Evolutionary conservation across 2,888 invertebrate species (phyloP).

Genomic region (Dasypolia templi): DNA sequence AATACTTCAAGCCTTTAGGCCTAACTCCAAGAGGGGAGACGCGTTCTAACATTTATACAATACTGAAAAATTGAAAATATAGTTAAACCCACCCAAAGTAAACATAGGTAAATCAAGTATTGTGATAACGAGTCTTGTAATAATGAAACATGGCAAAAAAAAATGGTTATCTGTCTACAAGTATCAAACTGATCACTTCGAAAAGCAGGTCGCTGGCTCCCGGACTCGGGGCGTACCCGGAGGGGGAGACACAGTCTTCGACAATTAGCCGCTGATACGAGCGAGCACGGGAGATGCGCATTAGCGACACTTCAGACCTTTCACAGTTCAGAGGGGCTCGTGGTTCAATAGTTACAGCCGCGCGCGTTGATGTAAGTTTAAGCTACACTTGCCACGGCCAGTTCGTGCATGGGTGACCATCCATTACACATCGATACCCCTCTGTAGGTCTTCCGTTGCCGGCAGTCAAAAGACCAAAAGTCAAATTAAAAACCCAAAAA

Average conservation of each 20-base stretch:
- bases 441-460: neutral
- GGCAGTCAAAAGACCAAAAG: neutral
- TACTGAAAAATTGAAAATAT: neutral
- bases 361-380: neutral
- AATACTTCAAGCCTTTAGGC: neutral
- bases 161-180: neutral
- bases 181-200: neutral
- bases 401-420: neutral
- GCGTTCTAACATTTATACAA: neutral
- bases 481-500: too few species aligned
- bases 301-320: conserved; percentile 68
- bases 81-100: neutral
- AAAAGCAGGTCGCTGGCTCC: neutral
- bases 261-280: conserved; percentile 74
- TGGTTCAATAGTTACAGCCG: neutral
- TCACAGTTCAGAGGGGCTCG: neutral
- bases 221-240: neutral
- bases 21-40: neutral
- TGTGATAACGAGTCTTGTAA: neutral
- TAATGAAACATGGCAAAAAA: neutral
- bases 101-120: neutral
- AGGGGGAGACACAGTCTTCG: conserved; percentile 55
- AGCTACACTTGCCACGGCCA: neutral
- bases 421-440: neutral
- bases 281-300: conserved; percentile 78